Evolutionary conservation across 1,140 invertebrate species (phyloP).

Genomic region (Drosophila takahashii): DNA sequence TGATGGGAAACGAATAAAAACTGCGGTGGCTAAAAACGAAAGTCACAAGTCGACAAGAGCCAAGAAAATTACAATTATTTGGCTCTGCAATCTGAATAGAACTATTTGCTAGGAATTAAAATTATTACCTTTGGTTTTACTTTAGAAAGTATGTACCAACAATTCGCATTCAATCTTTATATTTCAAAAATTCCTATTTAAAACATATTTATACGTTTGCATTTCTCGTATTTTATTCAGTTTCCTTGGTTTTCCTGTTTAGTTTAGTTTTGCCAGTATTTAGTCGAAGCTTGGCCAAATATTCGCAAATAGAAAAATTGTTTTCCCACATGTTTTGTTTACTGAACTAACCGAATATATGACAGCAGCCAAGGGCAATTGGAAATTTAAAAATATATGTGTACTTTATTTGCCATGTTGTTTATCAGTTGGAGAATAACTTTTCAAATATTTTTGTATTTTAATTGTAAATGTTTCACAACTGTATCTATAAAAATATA

Average conservation of each 20-base stretch:
- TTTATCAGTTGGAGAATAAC: not conserved
- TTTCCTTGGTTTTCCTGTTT: conserved; percentile 8
- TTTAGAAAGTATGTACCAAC: not conserved
- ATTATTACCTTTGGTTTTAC: not conserved
- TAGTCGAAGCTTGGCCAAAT: conserved; percentile 5
- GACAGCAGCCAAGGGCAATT: conserved; percentile 36
- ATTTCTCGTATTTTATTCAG: not conserved
- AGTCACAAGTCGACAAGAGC: conserved; percentile 14
- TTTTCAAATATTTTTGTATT: not conserved
- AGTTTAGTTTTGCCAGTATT: conserved; percentile 17
- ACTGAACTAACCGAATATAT: conserved; percentile 20
- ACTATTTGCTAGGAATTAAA: not conserved
- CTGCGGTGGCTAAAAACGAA: conserved; percentile 38
- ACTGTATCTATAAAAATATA: not conserved
- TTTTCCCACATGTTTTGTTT: conserved; percentile 34
- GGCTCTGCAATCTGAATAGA: not conserved
- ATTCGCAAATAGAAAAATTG: conserved; percentile 12
- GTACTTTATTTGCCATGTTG: not conserved
- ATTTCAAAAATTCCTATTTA: not conserved
- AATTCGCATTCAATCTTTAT: not conserved
- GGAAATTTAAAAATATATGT: not conserved
- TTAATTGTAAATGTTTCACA: not conserved
- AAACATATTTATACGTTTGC: not conserved
- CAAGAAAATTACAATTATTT: conserved; percentile 5
- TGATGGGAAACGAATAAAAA: conserved; percentile 50